Conservation (phyloP, 2,113 vertebrate genomes). For the Syrmaticus mikado region DNA sequence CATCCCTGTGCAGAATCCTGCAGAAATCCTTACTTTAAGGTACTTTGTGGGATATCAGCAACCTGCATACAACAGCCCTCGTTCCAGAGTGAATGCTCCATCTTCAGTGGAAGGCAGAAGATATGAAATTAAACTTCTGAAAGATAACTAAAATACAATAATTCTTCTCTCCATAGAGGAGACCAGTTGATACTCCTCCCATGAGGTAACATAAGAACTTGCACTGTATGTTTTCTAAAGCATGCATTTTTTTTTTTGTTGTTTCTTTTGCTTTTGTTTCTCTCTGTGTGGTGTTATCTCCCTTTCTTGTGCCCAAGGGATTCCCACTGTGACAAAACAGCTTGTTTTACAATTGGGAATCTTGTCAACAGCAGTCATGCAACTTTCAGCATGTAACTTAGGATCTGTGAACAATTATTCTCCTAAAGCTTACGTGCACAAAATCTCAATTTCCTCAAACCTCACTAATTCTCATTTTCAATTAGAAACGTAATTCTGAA, state of each 20-base stretch:
- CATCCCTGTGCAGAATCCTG: background rate
- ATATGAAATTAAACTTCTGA: background rate
- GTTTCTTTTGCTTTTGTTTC: background rate
- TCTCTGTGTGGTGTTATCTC: background rate
- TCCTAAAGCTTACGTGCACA: background rate
- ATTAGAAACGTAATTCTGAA: background rate
- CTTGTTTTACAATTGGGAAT: background rate
- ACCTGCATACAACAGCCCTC: rapidly evolving
- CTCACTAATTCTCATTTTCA: background rate
- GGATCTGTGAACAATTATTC: background rate
- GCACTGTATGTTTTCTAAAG: background rate
- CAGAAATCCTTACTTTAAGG: background rate
- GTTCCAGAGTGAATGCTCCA: background rate
- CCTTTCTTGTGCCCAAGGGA: background rate
- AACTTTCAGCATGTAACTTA: background rate
- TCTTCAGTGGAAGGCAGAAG: background rate
- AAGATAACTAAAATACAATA: background rate
- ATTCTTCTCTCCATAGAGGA: background rate
- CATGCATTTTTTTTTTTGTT: background rate
- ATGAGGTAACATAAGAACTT: background rate
- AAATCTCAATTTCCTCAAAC: background rate
- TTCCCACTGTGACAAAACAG: background rate
- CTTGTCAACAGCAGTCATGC: background rate
- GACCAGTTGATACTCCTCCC: background rate
- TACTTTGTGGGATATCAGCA: rapidly evolving